Percentiles rank a stretch among this genome's conserved stretches.
Conservation (phyloP, 2,113 vertebrate species). For the Mellivora capensis region DNA sequence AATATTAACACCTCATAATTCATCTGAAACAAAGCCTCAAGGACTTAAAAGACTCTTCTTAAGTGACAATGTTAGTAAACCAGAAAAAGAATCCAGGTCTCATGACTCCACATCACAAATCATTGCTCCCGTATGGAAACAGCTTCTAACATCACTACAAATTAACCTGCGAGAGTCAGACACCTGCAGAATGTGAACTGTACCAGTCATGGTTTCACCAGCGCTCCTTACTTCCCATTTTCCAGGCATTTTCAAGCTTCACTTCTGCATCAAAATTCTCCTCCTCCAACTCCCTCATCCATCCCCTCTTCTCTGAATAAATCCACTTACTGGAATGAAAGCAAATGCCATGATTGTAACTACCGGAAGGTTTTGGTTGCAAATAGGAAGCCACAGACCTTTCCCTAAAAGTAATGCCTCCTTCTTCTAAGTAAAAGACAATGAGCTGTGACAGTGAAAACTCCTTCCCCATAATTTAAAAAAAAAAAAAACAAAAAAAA, state of each 20-base stretch:
- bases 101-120: no score
- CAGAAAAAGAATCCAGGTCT: neutral
- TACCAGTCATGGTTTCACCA: neutral
- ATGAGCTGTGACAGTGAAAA: neutral
- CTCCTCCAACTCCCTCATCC: neutral
- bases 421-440: slow-evolving; percentile 24
- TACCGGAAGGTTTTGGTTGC: slow-evolving; percentile 9
- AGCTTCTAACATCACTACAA: neutral
- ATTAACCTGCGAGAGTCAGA: neutral
- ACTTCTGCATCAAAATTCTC: slow-evolving; percentile 32
- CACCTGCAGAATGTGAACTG: neutral
- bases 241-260: slow-evolving; percentile 20
- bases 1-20: neutral
- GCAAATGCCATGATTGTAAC: slow-evolving; percentile 2
- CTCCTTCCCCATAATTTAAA: neutral
- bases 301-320: slow-evolving; percentile 43
- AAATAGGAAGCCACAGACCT: slow-evolving; percentile 2
- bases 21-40: neutral
- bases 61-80: neutral
- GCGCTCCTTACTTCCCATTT: neutral
- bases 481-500: neutral
- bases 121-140: neutral
- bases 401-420: slow-evolving; percentile 22
- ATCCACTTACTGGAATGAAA: slow-evolving; percentile 48
- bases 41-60: neutral